Conservation (phyloP, 2,113 vertebrate species). For the Piprites chloris region DNA sequence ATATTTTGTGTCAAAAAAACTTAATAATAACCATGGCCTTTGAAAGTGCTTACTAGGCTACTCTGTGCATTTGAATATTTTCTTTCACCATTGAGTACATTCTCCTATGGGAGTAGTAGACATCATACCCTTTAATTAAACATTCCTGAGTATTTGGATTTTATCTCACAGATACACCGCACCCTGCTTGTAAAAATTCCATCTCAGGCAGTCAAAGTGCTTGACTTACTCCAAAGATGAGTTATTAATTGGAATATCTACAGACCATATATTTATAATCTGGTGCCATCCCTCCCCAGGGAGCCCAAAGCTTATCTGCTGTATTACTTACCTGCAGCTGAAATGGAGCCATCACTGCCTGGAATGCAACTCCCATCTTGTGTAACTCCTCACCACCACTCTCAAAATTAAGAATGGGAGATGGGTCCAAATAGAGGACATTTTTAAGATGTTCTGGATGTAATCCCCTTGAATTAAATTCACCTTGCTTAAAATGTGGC, state of each 20-base stretch:
- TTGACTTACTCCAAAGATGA: slow-evolving; percentile 20
- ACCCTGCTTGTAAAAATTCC: slow-evolving; percentile 64
- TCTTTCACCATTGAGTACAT: background rate
- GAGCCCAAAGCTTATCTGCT: background rate
- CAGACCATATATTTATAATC: background rate
- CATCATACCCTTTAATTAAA: slow-evolving; percentile 43
- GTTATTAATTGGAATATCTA: slow-evolving; percentile 25
- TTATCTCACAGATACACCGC: slow-evolving; percentile 57
- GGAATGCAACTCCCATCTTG: background rate
- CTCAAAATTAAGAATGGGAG: background rate
- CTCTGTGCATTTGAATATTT: background rate
- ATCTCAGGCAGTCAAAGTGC: background rate
- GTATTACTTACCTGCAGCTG: background rate
- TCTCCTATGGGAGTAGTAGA: slow-evolving; percentile 1
- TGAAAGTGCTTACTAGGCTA: background rate
- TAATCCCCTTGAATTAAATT: background rate
- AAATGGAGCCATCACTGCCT: background rate
- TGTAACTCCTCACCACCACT: background rate
- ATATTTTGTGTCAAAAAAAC: background rate
- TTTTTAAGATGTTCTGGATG: background rate
- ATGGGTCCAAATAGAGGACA: background rate
- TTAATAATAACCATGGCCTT: background rate
- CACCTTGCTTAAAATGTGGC: background rate
- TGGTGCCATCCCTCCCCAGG: background rate
- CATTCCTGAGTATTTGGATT: slow-evolving; percentile 41